Evolutionary conservation across 2,797 vertebrate species (phyloP).

Genomic region (Pangasius krempfi): DNA sequence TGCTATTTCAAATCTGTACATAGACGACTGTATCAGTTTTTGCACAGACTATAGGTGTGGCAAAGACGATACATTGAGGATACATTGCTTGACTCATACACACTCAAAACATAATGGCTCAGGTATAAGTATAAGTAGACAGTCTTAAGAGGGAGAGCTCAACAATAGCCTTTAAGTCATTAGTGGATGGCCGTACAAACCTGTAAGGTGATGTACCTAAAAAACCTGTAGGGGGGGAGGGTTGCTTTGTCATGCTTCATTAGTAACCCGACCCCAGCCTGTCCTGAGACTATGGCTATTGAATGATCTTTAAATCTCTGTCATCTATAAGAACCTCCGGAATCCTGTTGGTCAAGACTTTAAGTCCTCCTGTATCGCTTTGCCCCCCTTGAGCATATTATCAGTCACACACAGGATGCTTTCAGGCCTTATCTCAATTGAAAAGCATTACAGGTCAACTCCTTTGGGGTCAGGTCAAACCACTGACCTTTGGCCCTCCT

Average conservation of each 20-base stretch:
- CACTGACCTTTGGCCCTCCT: conserved; percentile 67
- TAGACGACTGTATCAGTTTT: neutral
- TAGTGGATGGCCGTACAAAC: conserved; percentile 45
- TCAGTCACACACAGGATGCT: conserved; percentile 76
- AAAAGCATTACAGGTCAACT: conserved; percentile 65
- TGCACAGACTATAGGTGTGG: neutral
- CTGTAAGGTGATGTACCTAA: conserved; percentile 32
- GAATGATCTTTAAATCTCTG: conserved; percentile 58
- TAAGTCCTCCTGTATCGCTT: conserved; percentile 57
- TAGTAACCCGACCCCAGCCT: conserved; percentile 48
- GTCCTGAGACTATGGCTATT: conserved; percentile 50
- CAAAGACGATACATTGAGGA: neutral
- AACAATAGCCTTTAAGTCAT: conserved; percentile 22
- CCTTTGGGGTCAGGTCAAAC: conserved; percentile 72
- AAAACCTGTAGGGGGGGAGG: conserved; percentile 26
- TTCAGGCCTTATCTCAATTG: conserved; percentile 74
- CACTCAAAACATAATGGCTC: neutral
- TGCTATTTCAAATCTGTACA: neutral
- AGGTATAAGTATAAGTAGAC: conserved; percentile 1
- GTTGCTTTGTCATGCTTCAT: conserved; percentile 57
- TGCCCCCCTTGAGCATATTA: conserved; percentile 61
- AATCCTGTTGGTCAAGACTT: conserved; percentile 58
- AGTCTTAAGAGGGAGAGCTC: neutral
- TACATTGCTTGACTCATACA: neutral
- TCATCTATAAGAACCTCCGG: conserved; percentile 53